Evolutionary conservation across 1,140 invertebrate species (phyloP).

Genomic region (Melanaphis sacchari): DNA sequence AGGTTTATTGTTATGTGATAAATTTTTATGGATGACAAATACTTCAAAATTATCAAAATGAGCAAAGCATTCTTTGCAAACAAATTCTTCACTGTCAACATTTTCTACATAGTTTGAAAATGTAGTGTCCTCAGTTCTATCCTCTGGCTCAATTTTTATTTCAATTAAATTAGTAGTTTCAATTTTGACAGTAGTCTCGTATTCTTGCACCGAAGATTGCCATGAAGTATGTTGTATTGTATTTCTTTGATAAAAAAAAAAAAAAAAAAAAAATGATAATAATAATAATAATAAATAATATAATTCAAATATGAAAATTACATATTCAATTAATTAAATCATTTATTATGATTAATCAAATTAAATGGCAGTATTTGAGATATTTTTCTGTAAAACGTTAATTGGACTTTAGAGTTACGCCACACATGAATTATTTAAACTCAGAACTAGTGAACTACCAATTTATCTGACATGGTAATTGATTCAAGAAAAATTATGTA

Average conservation of each 20-base stretch:
- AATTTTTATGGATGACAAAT: neutral
- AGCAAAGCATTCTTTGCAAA: neutral
- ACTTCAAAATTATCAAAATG: neutral
- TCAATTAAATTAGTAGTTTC: neutral
- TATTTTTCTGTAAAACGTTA: too few relatives aligned
- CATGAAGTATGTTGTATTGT: neutral
- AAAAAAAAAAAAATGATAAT: neutral
- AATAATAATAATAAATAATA: neutral
- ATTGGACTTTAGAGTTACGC: too few relatives aligned
- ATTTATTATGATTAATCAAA: too few relatives aligned
- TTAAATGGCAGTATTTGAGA: too few relatives aligned
- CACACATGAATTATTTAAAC: too few relatives aligned
- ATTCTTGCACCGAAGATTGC: neutral
- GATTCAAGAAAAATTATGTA: too few relatives aligned
- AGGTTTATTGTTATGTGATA: neutral
- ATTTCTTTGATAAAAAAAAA: neutral
- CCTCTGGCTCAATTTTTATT: neutral
- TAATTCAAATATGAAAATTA: neutral
- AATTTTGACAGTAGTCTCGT: neutral
- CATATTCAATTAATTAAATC: neutral
- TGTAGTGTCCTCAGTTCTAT: neutral
- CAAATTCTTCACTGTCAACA: neutral
- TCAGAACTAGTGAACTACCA: too few relatives aligned
- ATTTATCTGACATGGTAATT: too few relatives aligned
- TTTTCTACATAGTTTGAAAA: neutral